Base-by-base conservation (phyloP, 2,888 invertebrate genomes). In the Andrena haemorrhoa region DNA sequence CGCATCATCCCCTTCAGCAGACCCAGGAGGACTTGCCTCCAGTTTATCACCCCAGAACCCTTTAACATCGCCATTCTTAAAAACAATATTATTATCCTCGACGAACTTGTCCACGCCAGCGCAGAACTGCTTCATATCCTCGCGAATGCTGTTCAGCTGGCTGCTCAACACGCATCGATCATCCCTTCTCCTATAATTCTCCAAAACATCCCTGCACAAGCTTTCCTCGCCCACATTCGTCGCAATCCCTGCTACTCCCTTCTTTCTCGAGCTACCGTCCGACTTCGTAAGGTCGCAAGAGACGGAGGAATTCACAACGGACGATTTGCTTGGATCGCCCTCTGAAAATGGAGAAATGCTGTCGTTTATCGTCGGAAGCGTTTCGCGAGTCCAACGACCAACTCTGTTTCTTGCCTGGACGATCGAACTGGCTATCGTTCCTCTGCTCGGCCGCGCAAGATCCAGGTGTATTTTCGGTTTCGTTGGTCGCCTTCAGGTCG, bases 41-140 rank as follows among this genome's bases (percentile, higher is more conserved):
- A n/a, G 65, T 56, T 71, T 75, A 53, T 73, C 70, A 2, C 82
- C 78, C 86, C 86, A 88, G 70, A 88, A 85, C 64, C 87, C 69
- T 53, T 88, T 74, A 49, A 89, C 75, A 7, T 90, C 79, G 12
- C 88, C 89, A 20, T 88, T 75, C 31, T 86, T 78, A 58, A 87
- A 88, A 3, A 88, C 66, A n/a, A 91, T 89, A 2, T 79, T 88
- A 68, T 89, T 90, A 12, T 90, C 85, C 23, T 78, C 80, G 10
- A 87, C 81, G 63, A 92, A 92, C 76, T 86, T 88, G 20, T 83
- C 84, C 79, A 92, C 87, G 23, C 70, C 82, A 0, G 63, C 61
- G 71, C 88, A 89, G 70, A 90, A 91, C 1, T 82, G 82, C 49
- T 84, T 86, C 89, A 92, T 91, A 5, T 87, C 90, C 23, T 84